Evolutionary conservation across 1,140 invertebrate species (phyloP).

Genomic region (Limonius californicus): DNA sequence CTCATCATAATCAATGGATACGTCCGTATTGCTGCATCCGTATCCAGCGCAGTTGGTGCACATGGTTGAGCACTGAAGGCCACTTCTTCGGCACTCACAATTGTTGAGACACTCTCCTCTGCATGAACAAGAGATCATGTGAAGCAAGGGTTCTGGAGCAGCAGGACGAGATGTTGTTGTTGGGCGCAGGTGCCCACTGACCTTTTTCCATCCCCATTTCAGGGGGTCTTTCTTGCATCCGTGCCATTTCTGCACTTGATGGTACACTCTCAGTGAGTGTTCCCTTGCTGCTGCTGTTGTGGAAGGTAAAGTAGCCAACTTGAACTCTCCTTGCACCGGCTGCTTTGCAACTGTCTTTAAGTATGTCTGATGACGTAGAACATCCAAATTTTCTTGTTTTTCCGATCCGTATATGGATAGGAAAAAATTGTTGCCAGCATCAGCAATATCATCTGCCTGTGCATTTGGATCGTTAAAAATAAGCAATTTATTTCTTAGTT

Average conservation of each 20-base stretch:
- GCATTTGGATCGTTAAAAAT: background rate
- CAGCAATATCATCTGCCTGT: slow-evolving; percentile 3
- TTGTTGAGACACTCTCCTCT: slow-evolving; percentile 11
- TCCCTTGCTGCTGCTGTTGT: too few species aligned
- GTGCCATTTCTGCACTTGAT: slow-evolving; percentile 31
- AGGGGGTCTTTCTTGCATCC: slow-evolving; percentile 25
- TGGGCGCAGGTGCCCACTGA: slow-evolving; percentile 25
- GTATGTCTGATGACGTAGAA: slow-evolving; percentile 16
- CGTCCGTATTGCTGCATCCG: too few species aligned
- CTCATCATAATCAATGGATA: too few species aligned
- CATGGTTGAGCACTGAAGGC: background rate
- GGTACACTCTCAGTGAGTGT: too few species aligned
- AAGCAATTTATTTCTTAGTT: slow-evolving; percentile 8
- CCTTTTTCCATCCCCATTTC: slow-evolving; percentile 30
- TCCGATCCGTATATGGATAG: slow-evolving; percentile 11
- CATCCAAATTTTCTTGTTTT: slow-evolving; percentile 10
- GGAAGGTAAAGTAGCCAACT: slow-evolving; percentile 23
- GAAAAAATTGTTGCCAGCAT: background rate
- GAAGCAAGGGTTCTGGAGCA: slow-evolving; percentile 2
- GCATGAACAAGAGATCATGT: too few species aligned
- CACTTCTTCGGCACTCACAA: slow-evolving; percentile 9
- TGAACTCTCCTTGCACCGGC: background rate
- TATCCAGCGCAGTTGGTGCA: too few species aligned
- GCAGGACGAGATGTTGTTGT: slow-evolving; percentile 14
- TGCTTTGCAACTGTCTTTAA: slow-evolving; percentile 13